A percentile compares a stretch with the other conserved stretches of the same genome.
Evolutionary conservation across 2,888 invertebrate genomes (phyloP).

Genomic region (Meandrusa payeni): DNA sequence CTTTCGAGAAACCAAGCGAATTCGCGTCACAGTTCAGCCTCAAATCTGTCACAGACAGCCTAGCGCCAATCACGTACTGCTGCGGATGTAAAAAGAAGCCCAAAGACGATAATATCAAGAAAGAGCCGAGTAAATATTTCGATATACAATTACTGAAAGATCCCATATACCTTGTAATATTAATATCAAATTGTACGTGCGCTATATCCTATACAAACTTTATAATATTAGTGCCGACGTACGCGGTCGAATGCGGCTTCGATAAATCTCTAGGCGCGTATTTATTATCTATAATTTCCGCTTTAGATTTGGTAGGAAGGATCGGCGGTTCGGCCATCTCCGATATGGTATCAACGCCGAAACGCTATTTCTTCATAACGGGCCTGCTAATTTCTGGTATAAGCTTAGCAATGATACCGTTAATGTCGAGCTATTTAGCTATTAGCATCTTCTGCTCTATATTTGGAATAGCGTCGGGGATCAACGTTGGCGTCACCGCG

Average conservation of each 20-base stretch:
- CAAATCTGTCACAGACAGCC: slow-evolving; percentile 83
- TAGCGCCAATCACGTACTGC: slow-evolving; percentile 67
- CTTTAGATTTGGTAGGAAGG: slow-evolving; percentile 89
- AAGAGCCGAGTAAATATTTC: slow-evolving; percentile 84
- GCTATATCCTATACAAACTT: slow-evolving; percentile 94
- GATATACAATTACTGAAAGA: slow-evolving; percentile 87
- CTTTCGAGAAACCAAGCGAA: slow-evolving; percentile 87
- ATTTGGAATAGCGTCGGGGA: slow-evolving; percentile 91
- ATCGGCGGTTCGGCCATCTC: slow-evolving; percentile 93
- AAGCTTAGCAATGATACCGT: slow-evolving; percentile 85
- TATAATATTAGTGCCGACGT: slow-evolving; percentile 89
- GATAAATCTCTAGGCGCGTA: slow-evolving; percentile 86
- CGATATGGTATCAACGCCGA: slow-evolving; percentile 87
- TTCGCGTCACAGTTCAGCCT: slow-evolving; percentile 89
- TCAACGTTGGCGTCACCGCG: slow-evolving; percentile 92
- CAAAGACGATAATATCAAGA: slow-evolving; percentile 52
- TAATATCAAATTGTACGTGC: slow-evolving; percentile 92
- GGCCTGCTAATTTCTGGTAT: slow-evolving; percentile 89
- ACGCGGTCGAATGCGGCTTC: slow-evolving; percentile 86
- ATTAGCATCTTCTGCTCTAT: slow-evolving; percentile 86
- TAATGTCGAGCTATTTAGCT: slow-evolving; percentile 82
- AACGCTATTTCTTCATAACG: slow-evolving; percentile 90
- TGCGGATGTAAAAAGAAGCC: slow-evolving; percentile 59
- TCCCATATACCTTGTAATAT: slow-evolving; percentile 89
- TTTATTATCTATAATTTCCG: slow-evolving; percentile 89